Evolutionary conservation across 2,888 invertebrate species (phyloP).

Genomic region (Liopterus haemorrhoidalis): DNA sequence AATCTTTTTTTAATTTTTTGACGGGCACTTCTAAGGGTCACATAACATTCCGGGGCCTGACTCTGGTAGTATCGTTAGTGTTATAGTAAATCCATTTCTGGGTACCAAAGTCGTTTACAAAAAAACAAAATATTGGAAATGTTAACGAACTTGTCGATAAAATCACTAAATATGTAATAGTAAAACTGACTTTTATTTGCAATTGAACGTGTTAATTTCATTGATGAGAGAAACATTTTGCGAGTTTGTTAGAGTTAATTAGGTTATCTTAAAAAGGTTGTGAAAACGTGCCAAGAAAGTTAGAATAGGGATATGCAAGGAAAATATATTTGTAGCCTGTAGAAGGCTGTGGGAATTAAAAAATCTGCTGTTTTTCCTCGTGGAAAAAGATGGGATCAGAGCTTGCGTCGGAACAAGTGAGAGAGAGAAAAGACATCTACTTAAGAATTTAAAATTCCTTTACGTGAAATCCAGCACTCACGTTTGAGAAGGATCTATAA

Average conservation of each 20-base stretch:
- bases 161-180: too few relatives aligned
- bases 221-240: slow-evolving; percentile 21
- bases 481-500: slow-evolving; percentile 46
- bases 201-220: slow-evolving; percentile 34
- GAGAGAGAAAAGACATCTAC: slow-evolving; percentile 36
- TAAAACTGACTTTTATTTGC: slow-evolving; percentile 37
- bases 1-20: too few relatives aligned
- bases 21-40: too few relatives aligned
- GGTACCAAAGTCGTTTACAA: too few relatives aligned
- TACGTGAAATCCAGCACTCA: slow-evolving; percentile 45
- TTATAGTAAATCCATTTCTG: too few relatives aligned
- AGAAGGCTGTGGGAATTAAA: slow-evolving; percentile 48
- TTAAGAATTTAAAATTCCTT: slow-evolving; percentile 49
- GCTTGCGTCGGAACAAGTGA: slow-evolving; percentile 27
- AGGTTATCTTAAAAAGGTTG: slow-evolving; percentile 22
- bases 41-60: too few relatives aligned
- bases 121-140: too few relatives aligned
- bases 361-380: slow-evolving; percentile 47
- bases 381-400: slow-evolving; percentile 31
- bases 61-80: too few relatives aligned
- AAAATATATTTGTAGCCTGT: slow-evolving; percentile 46
- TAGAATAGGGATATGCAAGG: slow-evolving; percentile 40
- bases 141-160: too few relatives aligned
- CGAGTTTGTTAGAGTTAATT: too few relatives aligned
- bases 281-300: slow-evolving; percentile 28